phyloP scores from a whole-genome alignment of 2,888 invertebrate species.

The Polietes domitor region DNA sequence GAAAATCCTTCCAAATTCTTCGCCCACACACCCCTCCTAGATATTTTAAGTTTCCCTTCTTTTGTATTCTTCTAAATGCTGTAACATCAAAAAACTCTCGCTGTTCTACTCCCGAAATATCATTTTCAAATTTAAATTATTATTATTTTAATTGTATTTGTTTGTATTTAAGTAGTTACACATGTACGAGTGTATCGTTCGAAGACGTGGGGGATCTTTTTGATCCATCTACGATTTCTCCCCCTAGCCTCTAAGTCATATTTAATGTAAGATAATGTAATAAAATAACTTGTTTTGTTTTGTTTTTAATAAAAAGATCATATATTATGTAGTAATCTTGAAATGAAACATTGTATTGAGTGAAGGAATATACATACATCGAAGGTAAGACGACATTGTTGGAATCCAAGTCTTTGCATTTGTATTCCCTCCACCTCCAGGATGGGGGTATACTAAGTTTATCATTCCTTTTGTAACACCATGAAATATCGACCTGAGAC shows the following conservation, averaged over 20 bases:
- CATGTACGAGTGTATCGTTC: not conserved
- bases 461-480: too few relatives aligned
- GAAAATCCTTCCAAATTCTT: conserved; percentile 22
- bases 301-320: conserved; percentile 27
- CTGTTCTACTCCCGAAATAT: conserved; percentile 27
- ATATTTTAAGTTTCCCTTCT: not conserved
- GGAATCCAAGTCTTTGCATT: too few relatives aligned
- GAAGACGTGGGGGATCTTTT: not conserved
- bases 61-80: not conserved
- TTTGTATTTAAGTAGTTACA: conserved; percentile 21
- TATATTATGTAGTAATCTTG: conserved; percentile 38
- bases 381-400: too few relatives aligned
- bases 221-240: not conserved
- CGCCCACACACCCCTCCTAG: not conserved
- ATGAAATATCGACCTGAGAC: too few relatives aligned
- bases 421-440: too few relatives aligned
- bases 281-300: not conserved
- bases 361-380: too few relatives aligned
- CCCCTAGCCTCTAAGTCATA: conserved; percentile 30
- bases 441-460: too few relatives aligned
- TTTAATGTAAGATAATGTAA: not conserved
- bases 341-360: too few relatives aligned
- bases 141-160: conserved; percentile 11
- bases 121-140: conserved; percentile 25
- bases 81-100: conserved; percentile 13